These are phyloP conservation scores for Ladona fulva DNA, from an alignment of 1,140 invertebrate species.

Conservation along the genomic window DNA sequence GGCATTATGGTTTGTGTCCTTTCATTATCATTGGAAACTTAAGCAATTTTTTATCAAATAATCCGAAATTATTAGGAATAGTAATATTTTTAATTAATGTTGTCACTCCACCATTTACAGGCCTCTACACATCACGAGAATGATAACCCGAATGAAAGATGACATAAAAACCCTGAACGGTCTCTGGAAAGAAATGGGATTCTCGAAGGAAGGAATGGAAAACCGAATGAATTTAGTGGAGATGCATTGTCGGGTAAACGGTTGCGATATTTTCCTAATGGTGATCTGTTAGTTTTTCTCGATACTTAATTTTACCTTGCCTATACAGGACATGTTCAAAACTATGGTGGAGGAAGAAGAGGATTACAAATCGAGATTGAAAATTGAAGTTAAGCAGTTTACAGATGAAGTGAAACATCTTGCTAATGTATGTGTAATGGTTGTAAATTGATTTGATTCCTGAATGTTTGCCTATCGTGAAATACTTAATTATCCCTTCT, in stretches of 20 bases:
- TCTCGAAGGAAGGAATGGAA: neutral
- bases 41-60: neutral
- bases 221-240: neutral
- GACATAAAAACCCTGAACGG: neutral
- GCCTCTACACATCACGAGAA: neutral
- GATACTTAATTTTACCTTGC: neutral
- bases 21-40: neutral
- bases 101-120: neutral
- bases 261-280: too few relatives aligned
- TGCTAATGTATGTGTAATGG: neutral
- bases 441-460: too few relatives aligned
- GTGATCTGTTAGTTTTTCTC: too few relatives aligned
- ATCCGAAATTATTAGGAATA: neutral
- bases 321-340: neutral
- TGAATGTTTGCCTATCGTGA: too few relatives aligned
- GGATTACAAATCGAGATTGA: neutral
- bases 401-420: neutral
- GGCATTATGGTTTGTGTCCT: neutral
- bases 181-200: neutral
- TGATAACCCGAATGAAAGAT: neutral
- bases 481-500: too few relatives aligned
- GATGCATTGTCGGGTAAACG: neutral
- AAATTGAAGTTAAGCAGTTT: neutral
- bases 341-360: neutral
- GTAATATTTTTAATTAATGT: neutral